Evolutionary conservation across 2,888 invertebrate genomes (phyloP).

Genomic region (Caenorhabditis sp.): DNA sequence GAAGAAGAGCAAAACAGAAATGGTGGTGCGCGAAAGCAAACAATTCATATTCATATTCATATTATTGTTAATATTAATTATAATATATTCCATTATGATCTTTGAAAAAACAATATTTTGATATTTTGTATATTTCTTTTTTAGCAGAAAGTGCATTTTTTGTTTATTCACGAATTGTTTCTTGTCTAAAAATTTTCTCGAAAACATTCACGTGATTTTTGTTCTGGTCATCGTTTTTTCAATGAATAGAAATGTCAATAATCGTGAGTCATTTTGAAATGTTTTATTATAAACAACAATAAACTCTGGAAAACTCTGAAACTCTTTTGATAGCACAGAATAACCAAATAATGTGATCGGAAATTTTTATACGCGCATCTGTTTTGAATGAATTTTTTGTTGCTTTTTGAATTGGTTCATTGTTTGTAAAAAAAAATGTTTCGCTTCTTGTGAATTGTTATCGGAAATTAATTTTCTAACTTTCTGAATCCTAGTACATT

Average conservation of each 20-base stretch:
- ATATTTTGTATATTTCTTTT: conserved; percentile 8
- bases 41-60: neutral
- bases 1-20: neutral
- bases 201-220: conserved; percentile 17
- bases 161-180: conserved; percentile 27
- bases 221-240: conserved; percentile 25
- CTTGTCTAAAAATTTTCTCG: conserved; percentile 7
- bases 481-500: no score
- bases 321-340: neutral
- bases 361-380: no score
- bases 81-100: neutral
- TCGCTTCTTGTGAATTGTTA: no score
- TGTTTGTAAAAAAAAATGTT: no score
- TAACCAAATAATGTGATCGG: neutral
- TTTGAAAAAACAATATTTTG: no score
- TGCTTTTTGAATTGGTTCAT: no score
- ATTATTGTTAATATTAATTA: neutral
- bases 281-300: neutral
- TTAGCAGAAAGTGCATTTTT: conserved; percentile 8
- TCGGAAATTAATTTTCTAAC: no score
- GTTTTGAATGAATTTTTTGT: no score
- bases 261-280: neutral
- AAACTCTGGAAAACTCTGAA: neutral
- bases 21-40: neutral
- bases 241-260: neutral